A percentile compares a stretch with the other conserved stretches of the same genome.
These are phyloP conservation scores for Blera fallax DNA, from an alignment of 2,888 invertebrate species.

Conservation along the genomic window DNA sequence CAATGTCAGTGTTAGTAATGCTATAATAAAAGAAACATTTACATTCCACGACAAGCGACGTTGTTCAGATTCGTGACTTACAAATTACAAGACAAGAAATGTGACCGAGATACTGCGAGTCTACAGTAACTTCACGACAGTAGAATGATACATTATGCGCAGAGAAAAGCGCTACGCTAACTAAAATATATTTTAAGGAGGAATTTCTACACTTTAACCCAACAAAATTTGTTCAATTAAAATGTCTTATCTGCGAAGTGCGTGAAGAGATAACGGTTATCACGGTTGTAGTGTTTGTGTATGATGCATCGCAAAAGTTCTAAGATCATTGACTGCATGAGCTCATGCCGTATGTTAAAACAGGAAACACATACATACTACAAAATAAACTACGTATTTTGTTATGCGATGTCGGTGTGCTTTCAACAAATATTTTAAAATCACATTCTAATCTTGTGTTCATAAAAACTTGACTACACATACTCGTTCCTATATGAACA, in stretches of 20 bases:
- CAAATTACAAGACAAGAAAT: conserved; percentile 33
- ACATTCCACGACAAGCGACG: conserved; percentile 2
- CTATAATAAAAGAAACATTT: conserved; percentile 13
- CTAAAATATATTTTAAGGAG: conserved; percentile 21
- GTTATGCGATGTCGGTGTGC: background rate
- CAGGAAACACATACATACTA: background rate
- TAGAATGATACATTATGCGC: background rate
- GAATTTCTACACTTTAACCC: background rate
- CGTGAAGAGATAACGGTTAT: conserved; percentile 45
- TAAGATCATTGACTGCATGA: conserved; percentile 4
- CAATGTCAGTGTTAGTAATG: background rate
- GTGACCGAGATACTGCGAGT: conserved; percentile 17
- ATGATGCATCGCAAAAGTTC: conserved; percentile 5
- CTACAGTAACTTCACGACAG: background rate
- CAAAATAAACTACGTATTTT: background rate
- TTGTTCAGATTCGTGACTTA: conserved; percentile 49
- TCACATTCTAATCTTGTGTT: no score
- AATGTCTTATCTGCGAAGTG: conserved; percentile 38
- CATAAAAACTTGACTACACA: no score
- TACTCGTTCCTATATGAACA: no score
- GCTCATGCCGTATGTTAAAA: background rate
- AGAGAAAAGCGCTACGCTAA: background rate
- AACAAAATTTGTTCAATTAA: conserved; percentile 38
- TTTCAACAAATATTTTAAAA: background rate
- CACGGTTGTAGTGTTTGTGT: conserved; percentile 7